Base-by-base conservation (phyloP, 2,888 invertebrate species). In the Papilio protenor region DNA sequence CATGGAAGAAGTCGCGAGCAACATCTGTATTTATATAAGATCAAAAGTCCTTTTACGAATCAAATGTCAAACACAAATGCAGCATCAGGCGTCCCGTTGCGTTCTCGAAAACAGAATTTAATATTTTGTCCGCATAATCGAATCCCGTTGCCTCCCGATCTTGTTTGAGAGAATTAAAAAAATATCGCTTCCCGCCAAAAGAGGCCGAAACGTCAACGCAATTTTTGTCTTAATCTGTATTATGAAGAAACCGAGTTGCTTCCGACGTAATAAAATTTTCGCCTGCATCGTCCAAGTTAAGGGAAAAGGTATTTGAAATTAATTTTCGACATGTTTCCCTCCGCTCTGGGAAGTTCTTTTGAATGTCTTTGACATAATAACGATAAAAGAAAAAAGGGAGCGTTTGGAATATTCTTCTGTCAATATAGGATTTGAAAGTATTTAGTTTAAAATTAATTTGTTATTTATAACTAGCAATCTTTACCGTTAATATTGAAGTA, bases 121-220 rank as follows among this genome's bases (percentile, higher is more conserved):
- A 92, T 91, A 91, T 85, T 87, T 14, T 81, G 80, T 83, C 85
- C 87, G 87, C 86, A 89, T 92, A 94, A 94, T 93, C 92, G 91
- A 94, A 93, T 93, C 83, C 82, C 83, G 80, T 83, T 84, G 83
- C 89, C 89, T 87, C 85, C 84, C 87, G 88, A 90, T 89, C 88
- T 87, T 89, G 91, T 92, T 92, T 89, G 89, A 87, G 92, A 93
- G 94, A 94, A 94, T 93, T 92, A 93, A 94, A 94, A 94, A 94
- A 91, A 93, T 91, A 92, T 88, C 85, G 88, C 88, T 85, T 75
- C 85, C 87, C 86, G 85, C 83, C 83, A 82, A 81, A 85, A 84
- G 45, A 86, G 85, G 86, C 87, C 84, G 83, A 85, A 85, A 90
- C 93, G 94, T 94, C 94, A 92, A 88, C 88, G 87, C 92, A 93